A percentile compares a stretch with the other conserved stretches of the same genome.
phyloP scores from a whole-genome alignment of 2,888 invertebrate genomes.

The Aleiodes testaceus region DNA sequence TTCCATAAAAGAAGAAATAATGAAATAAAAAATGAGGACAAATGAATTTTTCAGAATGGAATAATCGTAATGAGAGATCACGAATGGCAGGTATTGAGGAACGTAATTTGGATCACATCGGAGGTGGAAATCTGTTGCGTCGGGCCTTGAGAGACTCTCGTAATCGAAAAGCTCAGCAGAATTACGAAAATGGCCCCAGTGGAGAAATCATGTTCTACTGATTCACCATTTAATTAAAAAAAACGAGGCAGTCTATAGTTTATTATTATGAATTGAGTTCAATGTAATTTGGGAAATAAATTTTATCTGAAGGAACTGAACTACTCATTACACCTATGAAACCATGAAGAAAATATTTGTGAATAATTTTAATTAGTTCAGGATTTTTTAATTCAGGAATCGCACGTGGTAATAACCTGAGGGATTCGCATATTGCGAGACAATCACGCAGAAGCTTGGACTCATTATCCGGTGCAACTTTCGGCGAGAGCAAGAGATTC shows the following conservation, averaged over 20 bases:
- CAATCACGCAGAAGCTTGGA: conserved; percentile 71
- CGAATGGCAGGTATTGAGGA: conserved; percentile 73
- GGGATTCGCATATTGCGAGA: conserved; percentile 42
- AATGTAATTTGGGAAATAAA: too few species aligned
- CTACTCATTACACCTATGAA: too few species aligned
- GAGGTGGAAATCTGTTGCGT: conserved; percentile 52
- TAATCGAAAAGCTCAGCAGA: not conserved
- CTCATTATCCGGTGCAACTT: conserved; percentile 71
- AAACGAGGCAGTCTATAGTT: conserved; percentile 32
- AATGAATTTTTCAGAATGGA: conserved; percentile 54
- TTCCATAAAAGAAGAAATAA: not conserved
- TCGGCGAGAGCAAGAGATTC: conserved; percentile 71
- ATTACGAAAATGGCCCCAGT: not conserved
- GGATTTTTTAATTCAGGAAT: conserved; percentile 9
- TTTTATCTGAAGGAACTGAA: too few species aligned
- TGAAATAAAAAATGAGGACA: not conserved
- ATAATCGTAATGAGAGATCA: conserved; percentile 66
- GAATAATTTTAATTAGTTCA: not conserved
- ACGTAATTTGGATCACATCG: conserved; percentile 57
- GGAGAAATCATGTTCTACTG: conserved; percentile 20
- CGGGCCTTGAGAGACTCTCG: conserved; percentile 21
- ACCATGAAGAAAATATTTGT: too few species aligned
- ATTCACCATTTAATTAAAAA: not conserved
- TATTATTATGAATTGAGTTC: not conserved
- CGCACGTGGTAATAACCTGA: not conserved